Percentiles rank a stretch among this genome's conserved stretches.
These are phyloP conservation scores for Pipa parva DNA, from an alignment of 2,113 vertebrate genomes.

Conservation along the genomic window DNA sequence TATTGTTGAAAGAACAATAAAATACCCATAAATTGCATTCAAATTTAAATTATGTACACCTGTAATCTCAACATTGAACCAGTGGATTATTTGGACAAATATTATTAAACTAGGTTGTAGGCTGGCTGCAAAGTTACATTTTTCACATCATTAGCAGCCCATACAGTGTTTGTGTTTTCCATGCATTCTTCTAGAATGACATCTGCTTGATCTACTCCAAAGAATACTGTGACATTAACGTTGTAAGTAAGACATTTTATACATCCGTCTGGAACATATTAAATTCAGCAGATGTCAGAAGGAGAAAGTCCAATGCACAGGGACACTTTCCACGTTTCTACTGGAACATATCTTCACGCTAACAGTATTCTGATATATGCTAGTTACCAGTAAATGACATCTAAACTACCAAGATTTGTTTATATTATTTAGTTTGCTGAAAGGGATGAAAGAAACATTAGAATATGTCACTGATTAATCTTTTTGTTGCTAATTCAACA, in stretches of 20 bases:
- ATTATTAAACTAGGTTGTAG: neutral
- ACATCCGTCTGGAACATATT: neutral
- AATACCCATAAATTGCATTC: neutral
- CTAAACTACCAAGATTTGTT: too few relatives aligned
- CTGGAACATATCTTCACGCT: neutral
- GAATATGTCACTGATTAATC: too few relatives aligned
- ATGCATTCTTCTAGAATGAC: conserved; percentile 7
- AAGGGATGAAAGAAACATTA: too few relatives aligned
- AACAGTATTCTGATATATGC: neutral
- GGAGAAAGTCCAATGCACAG: neutral
- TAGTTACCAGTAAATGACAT: too few relatives aligned
- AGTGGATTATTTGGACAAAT: neutral
- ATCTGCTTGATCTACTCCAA: neutral
- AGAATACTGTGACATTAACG: neutral
- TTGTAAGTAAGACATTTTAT: neutral
- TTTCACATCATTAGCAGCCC: conserved; percentile 17
- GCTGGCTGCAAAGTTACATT: conserved; percentile 9
- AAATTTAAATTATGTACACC: too few relatives aligned
- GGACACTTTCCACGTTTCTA: too few relatives aligned
- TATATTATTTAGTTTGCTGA: too few relatives aligned
- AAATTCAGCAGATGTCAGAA: neutral
- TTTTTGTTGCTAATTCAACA: too few relatives aligned
- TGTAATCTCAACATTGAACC: neutral
- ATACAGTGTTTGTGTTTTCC: conserved; percentile 13
- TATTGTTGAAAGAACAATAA: too few relatives aligned